phyloP scores from a whole-genome alignment of 1,140 invertebrate genomes.

The Thrips palmi region DNA sequence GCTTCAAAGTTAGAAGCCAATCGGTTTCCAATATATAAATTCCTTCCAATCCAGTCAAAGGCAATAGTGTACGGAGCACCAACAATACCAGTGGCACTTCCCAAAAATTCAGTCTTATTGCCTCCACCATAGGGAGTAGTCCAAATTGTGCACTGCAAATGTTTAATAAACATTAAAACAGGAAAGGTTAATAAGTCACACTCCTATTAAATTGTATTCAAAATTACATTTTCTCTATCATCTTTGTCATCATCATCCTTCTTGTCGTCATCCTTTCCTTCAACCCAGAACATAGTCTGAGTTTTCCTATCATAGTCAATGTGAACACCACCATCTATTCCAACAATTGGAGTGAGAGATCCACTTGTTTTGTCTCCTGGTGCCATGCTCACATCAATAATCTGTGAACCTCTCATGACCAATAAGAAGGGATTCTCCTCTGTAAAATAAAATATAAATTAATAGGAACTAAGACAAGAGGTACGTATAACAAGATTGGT shows the following conservation, averaged over 20 bases:
- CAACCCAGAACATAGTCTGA: slow-evolving; percentile 69
- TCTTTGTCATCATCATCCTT: slow-evolving; percentile 33
- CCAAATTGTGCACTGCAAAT: slow-evolving; percentile 65
- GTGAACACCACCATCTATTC: slow-evolving; percentile 71
- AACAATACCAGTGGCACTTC: slow-evolving; percentile 59
- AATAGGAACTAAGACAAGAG: slow-evolving; percentile 8
- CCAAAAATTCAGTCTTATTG: slow-evolving; percentile 70
- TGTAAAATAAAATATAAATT: slow-evolving; percentile 18
- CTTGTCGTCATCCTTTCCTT: slow-evolving; percentile 48
- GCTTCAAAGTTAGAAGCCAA: slow-evolving; percentile 85
- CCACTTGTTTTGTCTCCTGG: slow-evolving; percentile 56
- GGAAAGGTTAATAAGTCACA: slow-evolving; percentile 7
- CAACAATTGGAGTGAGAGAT: slow-evolving; percentile 72
- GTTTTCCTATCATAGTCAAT: slow-evolving; percentile 81
- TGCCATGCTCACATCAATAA: slow-evolving; percentile 62
- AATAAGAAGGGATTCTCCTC: slow-evolving; percentile 79
- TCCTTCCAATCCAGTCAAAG: slow-evolving; percentile 91
- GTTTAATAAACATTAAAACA: slow-evolving; percentile 17
- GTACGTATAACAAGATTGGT: slow-evolving; percentile 7
- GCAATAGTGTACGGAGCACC: slow-evolving; percentile 82
- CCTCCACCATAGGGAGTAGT: slow-evolving; percentile 69
- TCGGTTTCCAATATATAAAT: slow-evolving; percentile 85
- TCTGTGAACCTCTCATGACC: slow-evolving; percentile 76
- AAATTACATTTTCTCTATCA: slow-evolving; percentile 37
- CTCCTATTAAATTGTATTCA: background rate